These are phyloP conservation scores for Daphoenositta chrysoptera DNA, from an alignment of 2,113 vertebrate species.

Conservation along the genomic window DNA sequence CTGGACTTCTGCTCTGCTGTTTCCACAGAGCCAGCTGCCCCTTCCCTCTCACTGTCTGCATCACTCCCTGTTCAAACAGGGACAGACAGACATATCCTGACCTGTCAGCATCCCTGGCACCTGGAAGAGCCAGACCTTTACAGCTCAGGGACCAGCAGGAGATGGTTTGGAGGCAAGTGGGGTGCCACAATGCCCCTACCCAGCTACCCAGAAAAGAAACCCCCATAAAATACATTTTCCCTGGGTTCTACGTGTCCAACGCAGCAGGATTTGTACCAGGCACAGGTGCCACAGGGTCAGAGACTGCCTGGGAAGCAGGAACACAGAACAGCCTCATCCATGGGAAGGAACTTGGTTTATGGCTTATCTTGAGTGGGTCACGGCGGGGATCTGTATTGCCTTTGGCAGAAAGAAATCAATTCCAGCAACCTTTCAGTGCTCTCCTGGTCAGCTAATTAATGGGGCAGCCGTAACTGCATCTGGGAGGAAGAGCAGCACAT, in stretches of 20 bases:
- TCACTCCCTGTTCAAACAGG: not conserved
- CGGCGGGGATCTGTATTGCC: not conserved
- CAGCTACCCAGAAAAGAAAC: not conserved
- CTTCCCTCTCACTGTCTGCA: not conserved
- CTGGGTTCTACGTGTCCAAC: not conserved
- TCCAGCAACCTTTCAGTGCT: not conserved
- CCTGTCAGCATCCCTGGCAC: not conserved
- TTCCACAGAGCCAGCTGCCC: not conserved
- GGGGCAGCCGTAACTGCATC: not conserved
- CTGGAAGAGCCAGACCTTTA: not conserved
- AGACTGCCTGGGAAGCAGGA: not conserved
- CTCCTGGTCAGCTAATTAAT: not conserved
- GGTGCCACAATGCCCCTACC: not conserved
- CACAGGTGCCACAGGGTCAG: not conserved
- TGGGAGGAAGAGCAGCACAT: not conserved
- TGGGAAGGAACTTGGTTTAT: not conserved
- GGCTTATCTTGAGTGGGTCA: not conserved
- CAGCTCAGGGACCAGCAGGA: not conserved
- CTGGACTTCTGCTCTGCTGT: not conserved
- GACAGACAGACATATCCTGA: not conserved
- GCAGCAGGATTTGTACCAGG: not conserved
- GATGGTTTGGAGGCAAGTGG: not conserved
- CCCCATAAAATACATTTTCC: rapidly evolving
- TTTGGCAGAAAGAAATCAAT: not conserved
- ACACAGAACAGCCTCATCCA: not conserved